These are phyloP conservation scores for Bombus cullumanus DNA, from an alignment of 1,140 invertebrate species.

Conservation along the genomic window DNA sequence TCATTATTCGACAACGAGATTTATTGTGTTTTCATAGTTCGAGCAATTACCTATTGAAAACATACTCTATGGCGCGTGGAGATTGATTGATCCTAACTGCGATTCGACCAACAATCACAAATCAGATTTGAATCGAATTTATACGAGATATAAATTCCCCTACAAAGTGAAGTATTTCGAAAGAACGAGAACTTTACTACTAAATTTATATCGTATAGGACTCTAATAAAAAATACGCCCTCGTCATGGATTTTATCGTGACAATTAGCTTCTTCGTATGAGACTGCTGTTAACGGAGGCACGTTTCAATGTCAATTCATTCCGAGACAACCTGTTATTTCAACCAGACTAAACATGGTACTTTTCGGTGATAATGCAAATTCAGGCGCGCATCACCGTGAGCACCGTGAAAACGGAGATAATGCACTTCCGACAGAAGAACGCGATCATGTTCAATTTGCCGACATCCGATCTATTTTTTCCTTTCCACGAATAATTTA, in stretches of 20 bases:
- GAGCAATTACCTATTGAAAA: neutral
- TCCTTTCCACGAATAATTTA: neutral
- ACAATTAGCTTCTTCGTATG: slow-evolving; percentile 22
- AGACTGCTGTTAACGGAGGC: slow-evolving; percentile 9
- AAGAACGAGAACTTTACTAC: neutral
- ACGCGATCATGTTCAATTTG: slow-evolving; percentile 19
- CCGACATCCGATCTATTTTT: slow-evolving; percentile 35
- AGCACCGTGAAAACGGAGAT: neutral
- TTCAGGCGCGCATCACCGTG: neutral
- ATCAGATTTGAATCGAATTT: neutral
- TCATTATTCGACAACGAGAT: slow-evolving; percentile 16
- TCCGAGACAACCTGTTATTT: slow-evolving; percentile 16
- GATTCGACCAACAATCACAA: neutral
- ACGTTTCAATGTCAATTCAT: slow-evolving; percentile 20
- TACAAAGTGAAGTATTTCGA: neutral
- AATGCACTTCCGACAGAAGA: neutral
- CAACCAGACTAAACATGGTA: neutral
- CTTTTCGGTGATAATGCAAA: slow-evolving; percentile 14
- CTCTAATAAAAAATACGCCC: neutral
- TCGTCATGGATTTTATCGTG: neutral
- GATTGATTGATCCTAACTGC: neutral
- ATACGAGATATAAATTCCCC: too few species aligned
- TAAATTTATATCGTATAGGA: neutral
- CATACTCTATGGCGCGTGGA: neutral
- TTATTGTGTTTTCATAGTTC: slow-evolving; percentile 22